Percentiles rank a stretch among this genome's conserved stretches.
These are phyloP conservation scores for Cacatua alba DNA, from an alignment of 2,113 vertebrate genomes.

Conservation along the genomic window DNA sequence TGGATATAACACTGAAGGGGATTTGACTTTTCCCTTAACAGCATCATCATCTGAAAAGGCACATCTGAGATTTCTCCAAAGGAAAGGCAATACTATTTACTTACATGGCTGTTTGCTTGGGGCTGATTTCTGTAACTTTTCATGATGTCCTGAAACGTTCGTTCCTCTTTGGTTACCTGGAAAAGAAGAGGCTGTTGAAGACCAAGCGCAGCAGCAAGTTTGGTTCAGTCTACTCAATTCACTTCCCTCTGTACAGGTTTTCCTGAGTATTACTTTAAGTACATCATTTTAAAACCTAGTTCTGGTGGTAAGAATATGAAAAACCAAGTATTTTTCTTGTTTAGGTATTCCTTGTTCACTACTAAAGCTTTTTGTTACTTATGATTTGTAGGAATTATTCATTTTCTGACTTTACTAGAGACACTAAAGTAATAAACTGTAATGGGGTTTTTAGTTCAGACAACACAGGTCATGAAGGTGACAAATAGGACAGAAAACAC, in stretches of 20 bases:
- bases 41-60: not conserved
- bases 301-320: not conserved
- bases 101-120: conserved; percentile 94
- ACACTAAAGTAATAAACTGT: not conserved
- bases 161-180: conserved; percentile 93
- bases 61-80: not conserved
- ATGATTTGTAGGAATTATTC: not conserved
- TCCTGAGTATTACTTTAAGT: not conserved
- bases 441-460: not conserved
- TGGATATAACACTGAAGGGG: not conserved
- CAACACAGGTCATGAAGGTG: not conserved
- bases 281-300: not conserved
- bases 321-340: not conserved
- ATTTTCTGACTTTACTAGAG: not conserved
- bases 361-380: not conserved
- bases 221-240: not conserved
- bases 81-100: conserved; percentile 34
- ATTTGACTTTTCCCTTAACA: not conserved
- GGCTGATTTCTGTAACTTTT: conserved; percentile 97
- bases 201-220: not conserved
- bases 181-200: not conserved
- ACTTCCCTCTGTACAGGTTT: not conserved
- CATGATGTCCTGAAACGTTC: conserved; percentile 98
- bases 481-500: not conserved
- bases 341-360: not conserved